These are phyloP conservation scores for Diarsia brunnea DNA, from an alignment of 2,888 invertebrate genomes.

Conservation along the genomic window DNA sequence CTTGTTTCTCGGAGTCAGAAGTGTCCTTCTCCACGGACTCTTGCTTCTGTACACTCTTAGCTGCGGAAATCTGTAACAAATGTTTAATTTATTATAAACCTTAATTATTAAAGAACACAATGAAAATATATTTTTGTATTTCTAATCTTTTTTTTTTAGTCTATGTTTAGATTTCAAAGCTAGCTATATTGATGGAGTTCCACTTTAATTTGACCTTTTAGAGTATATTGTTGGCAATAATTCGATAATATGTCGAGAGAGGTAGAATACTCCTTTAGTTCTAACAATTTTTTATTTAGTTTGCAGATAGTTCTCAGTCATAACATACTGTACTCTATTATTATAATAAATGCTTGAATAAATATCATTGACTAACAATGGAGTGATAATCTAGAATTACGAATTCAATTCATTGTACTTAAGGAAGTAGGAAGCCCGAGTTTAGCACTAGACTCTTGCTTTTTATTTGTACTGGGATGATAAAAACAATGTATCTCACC, in stretches of 20 bases:
- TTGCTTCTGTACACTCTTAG: conserved; percentile 77
- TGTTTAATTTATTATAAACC: conserved; percentile 3
- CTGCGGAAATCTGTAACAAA: conserved; percentile 77
- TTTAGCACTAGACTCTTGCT: neutral
- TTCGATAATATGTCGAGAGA: neutral
- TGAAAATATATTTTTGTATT: neutral
- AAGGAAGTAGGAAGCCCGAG: too few species aligned
- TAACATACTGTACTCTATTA: neutral
- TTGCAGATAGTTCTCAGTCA: neutral
- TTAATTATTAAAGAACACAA: neutral
- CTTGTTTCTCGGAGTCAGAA: conserved; percentile 84
- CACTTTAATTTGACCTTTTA: neutral
- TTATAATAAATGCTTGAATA: neutral
- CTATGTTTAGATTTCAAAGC: neutral
- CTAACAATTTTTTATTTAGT: conserved; percentile 1
- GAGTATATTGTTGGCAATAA: neutral
- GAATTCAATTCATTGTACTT: neutral
- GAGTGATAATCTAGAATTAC: neutral
- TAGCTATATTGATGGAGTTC: neutral
- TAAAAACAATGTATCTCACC: conserved; percentile 66
- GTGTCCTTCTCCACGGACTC: conserved; percentile 81
- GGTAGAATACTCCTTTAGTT: neutral
- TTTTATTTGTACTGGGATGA: neutral
- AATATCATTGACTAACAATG: conserved; percentile 15
- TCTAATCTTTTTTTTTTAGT: neutral